A percentile compares a stretch with the other conserved stretches of the same genome.
These are phyloP conservation scores for Alauda arvensis DNA, from an alignment of 2,797 vertebrate genomes.

Conservation along the genomic window DNA sequence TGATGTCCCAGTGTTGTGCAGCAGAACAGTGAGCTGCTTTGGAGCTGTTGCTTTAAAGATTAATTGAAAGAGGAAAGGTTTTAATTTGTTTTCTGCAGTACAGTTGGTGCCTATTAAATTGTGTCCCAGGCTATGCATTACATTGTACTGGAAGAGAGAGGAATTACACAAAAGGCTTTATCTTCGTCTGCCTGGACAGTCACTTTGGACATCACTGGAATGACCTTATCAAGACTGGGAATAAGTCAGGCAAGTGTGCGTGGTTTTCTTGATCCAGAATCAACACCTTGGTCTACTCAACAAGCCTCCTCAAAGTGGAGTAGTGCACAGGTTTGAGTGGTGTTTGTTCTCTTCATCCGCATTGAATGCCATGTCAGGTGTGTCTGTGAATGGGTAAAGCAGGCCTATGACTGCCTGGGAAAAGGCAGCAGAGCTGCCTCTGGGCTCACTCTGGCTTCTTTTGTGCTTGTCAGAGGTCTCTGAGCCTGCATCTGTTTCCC, in stretches of 20 bases:
- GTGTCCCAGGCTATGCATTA: neutral
- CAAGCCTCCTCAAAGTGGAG: rapidly evolving
- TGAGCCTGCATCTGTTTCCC: neutral
- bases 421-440: neutral
- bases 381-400: neutral
- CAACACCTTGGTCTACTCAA: neutral
- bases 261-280: neutral
- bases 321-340: neutral
- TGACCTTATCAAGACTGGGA: neutral
- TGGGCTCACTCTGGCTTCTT: neutral
- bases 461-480: neutral
- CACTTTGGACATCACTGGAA: neutral
- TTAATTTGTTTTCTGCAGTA: neutral
- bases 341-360: neutral
- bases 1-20: rapidly evolving
- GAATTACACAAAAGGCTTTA: neutral
- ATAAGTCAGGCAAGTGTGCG: neutral
- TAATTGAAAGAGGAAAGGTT: neutral
- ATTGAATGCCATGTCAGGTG: neutral
- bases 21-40: neutral
- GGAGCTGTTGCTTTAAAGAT: neutral
- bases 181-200: neutral
- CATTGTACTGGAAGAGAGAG: neutral
- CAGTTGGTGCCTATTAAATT: neutral
- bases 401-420: neutral